Evolutionary conservation across 1,140 invertebrate species (phyloP), one percentile per base, ranked within the genome.

Genomic region (Acromyrmex charruanus): DNA sequence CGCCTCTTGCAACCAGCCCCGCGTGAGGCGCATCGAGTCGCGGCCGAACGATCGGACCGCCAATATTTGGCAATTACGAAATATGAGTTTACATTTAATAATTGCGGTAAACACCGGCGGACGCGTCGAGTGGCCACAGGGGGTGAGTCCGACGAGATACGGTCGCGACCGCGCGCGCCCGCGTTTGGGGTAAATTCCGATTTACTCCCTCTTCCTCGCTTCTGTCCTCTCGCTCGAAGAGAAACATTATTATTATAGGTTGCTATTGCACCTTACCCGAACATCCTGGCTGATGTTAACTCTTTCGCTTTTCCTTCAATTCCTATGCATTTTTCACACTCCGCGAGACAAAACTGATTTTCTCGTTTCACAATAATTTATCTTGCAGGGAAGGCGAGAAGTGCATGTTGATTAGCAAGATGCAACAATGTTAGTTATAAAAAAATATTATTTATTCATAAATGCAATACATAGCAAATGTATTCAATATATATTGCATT

Each of bases 61-160:
- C 93, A 94, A 94, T 94, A 94, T 94, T 94, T 94, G 93, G 92
- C 93, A 94, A 94, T 94, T 94, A 94, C 92, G 91, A 94, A 94
- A 94, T 93, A 93, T 94, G 93, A 94, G 93, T 93, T 94, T 94
- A 94, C 93, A 94, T 95, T 94, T 94, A 94, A 94, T 95, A 95
- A 95, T 95, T 94, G 93, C 92, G 93, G 94, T 94, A 95, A 95
- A 95, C 92, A 94, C 91, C 91, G 92, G 92, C 86, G 91, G 89
- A 91, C 89, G 93, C 89, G 90, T 81, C 89, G 89, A 89, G 89
- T 91, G 89, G 87, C 89, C 89, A 90, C 87, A 90, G 90, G 89
- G 86, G 89, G 87, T 90, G 87, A 80, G 81, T 69, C 82, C 81
- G 59, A 87, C 89, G 89, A 91, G 90, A 91, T 90, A 91, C 79